Conservation (phyloP, 1,140 invertebrate genomes). For the Caerostris extrusa region DNA sequence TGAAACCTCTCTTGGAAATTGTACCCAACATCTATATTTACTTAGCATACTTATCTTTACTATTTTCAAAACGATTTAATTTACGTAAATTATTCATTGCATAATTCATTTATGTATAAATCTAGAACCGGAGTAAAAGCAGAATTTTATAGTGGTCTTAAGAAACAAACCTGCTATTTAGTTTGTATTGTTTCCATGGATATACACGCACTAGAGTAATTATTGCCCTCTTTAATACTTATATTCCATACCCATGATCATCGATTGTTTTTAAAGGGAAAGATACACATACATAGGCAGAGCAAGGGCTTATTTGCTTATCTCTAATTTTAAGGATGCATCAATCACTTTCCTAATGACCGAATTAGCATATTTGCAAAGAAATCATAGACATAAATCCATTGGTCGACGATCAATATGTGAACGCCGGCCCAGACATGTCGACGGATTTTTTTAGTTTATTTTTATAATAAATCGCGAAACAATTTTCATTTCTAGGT, state of each 20-base stretch:
- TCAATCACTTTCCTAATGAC: slow-evolving; percentile 63
- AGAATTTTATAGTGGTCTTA: slow-evolving; percentile 38
- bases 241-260: slow-evolving; percentile 58
- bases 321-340: slow-evolving; percentile 45
- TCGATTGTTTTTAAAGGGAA: slow-evolving; percentile 62
- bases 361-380: slow-evolving; percentile 58
- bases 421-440: neutral
- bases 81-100: slow-evolving; percentile 62
- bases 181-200: slow-evolving; percentile 66
- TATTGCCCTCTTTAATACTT: slow-evolving; percentile 42
- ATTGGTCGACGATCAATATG: slow-evolving; percentile 9
- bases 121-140: neutral
- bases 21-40: slow-evolving; percentile 30
- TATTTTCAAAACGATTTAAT: slow-evolving; percentile 57
- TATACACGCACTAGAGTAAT: slow-evolving; percentile 69
- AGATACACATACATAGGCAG: slow-evolving; percentile 14
- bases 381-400: slow-evolving; percentile 37
- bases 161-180: slow-evolving; percentile 65
- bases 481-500: neutral
- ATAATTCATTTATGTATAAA: slow-evolving; percentile 59
- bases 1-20: neutral
- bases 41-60: neutral
- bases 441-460: slow-evolving; percentile 22
- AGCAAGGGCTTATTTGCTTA: neutral
- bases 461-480: slow-evolving; percentile 28